Conservation (phyloP, 1,140 invertebrate genomes). For the Diachasma alloeum region DNA sequence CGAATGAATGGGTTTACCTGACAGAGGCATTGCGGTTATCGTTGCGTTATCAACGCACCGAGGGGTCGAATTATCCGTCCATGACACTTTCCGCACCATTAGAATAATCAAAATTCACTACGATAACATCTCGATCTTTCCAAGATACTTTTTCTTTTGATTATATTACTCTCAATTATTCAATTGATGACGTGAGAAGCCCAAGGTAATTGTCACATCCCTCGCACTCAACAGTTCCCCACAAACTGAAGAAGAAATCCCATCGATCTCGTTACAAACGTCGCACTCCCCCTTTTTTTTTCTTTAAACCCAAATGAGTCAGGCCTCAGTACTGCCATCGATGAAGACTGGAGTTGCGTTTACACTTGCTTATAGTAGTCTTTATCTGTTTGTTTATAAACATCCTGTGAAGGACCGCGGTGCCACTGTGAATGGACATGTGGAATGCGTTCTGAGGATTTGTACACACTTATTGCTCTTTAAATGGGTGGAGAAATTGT, state of each 20-base stretch:
- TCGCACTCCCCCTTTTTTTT: not conserved
- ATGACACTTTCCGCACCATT: not conserved
- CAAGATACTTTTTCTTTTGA: too few relatives aligned
- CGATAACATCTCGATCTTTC: not conserved
- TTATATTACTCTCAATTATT: too few relatives aligned
- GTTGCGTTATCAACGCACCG: not conserved
- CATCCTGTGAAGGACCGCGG: not conserved
- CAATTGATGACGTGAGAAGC: too few relatives aligned
- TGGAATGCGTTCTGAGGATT: slow-evolving; percentile 18
- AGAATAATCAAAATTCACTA: not conserved
- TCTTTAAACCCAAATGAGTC: slow-evolving; percentile 16
- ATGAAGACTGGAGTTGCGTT: not conserved
- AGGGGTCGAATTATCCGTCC: not conserved
- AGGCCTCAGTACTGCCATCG: not conserved
- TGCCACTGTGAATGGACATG: not conserved
- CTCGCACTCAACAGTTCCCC: not conserved
- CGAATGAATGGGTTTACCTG: not conserved
- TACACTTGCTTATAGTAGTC: not conserved
- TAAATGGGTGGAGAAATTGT: too few relatives aligned
- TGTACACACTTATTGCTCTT: not conserved
- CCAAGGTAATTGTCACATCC: too few relatives aligned
- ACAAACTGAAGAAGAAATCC: slow-evolving; percentile 8
- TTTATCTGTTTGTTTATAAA: slow-evolving; percentile 22
- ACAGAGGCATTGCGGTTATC: not conserved
- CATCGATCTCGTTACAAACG: not conserved